Evolutionary conservation across 2,888 invertebrate species (phyloP).

Genomic region (Phortica okadai): DNA sequence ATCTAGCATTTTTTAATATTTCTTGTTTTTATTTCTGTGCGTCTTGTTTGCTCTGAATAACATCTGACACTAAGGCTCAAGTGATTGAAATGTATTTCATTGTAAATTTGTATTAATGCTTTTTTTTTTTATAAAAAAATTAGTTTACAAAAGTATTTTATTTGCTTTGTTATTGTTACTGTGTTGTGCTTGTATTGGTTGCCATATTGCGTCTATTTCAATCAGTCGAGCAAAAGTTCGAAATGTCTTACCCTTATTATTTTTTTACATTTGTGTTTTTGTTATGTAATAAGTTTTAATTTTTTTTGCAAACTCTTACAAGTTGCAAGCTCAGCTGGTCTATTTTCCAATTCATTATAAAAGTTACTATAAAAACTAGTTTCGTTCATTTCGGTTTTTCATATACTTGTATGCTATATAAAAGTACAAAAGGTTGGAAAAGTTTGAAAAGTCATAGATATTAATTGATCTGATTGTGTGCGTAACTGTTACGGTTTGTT

Average conservation of each 20-base stretch:
- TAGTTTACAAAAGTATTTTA: slow-evolving; percentile 56
- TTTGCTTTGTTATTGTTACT: slow-evolving; percentile 42
- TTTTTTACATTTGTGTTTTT: slow-evolving; percentile 49
- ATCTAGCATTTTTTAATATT: slow-evolving; percentile 33
- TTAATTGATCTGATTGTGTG: slow-evolving; percentile 26
- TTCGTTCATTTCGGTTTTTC: slow-evolving; percentile 55
- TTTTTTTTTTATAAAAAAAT: slow-evolving; percentile 47
- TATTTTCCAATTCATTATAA: slow-evolving; percentile 63
- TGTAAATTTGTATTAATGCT: slow-evolving; percentile 18
- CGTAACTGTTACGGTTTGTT: slow-evolving; percentile 1
- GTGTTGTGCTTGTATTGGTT: neutral
- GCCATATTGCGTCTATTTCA: slow-evolving; percentile 61
- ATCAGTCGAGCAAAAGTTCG: slow-evolving; percentile 75
- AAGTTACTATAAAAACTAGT: slow-evolving; percentile 71
- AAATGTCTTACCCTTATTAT: slow-evolving; percentile 51
- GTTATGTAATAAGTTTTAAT: slow-evolving; percentile 44
- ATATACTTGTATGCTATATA: slow-evolving; percentile 58
- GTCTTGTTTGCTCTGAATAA: slow-evolving; percentile 12
- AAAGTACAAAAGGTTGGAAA: slow-evolving; percentile 68
- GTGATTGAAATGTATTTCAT: slow-evolving; percentile 66
- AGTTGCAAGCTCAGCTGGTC: slow-evolving; percentile 59
- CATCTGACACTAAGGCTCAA: slow-evolving; percentile 71
- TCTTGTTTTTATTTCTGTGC: slow-evolving; percentile 16
- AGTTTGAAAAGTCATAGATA: slow-evolving; percentile 60
- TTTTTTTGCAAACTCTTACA: slow-evolving; percentile 46